Conservation (phyloP, 2,797 vertebrate genomes). For the Sebastolobus alascanus region DNA sequence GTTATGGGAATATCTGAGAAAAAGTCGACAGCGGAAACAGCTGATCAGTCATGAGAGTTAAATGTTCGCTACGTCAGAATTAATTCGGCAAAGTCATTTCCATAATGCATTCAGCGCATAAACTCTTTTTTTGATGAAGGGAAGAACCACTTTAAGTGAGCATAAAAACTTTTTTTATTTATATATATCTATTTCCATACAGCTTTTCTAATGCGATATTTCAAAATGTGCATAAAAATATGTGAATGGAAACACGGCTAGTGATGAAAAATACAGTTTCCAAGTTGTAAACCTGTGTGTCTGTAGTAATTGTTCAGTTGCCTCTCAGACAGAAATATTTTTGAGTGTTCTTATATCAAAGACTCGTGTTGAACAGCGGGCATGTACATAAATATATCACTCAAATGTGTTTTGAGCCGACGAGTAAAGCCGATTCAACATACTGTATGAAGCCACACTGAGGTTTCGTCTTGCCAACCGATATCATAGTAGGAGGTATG, state of each 20-base stretch:
- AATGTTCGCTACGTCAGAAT: too few species aligned
- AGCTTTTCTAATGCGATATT: neutral
- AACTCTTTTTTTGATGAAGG: too few species aligned
- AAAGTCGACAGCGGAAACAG: too few species aligned
- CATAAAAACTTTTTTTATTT: too few species aligned
- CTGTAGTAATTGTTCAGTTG: neutral
- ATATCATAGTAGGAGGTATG: neutral
- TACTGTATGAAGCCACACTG: neutral
- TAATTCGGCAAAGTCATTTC: too few species aligned
- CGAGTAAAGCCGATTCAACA: neutral
- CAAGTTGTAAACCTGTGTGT: neutral
- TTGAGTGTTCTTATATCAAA: neutral
- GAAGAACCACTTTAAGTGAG: too few species aligned
- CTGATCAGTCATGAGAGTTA: too few species aligned
- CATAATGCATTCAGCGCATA: too few species aligned
- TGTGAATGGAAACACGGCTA: neutral
- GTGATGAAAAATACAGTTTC: neutral
- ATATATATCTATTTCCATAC: too few species aligned
- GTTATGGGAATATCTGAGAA: too few species aligned
- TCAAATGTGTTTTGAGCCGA: neutral
- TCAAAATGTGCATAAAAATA: neutral
- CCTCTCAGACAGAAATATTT: neutral
- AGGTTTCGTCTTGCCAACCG: neutral
- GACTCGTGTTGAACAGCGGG: neutral
- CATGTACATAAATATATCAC: neutral